Conservation (phyloP, 2,113 vertebrate genomes). For the Ceyx cyanopectus region DNA sequence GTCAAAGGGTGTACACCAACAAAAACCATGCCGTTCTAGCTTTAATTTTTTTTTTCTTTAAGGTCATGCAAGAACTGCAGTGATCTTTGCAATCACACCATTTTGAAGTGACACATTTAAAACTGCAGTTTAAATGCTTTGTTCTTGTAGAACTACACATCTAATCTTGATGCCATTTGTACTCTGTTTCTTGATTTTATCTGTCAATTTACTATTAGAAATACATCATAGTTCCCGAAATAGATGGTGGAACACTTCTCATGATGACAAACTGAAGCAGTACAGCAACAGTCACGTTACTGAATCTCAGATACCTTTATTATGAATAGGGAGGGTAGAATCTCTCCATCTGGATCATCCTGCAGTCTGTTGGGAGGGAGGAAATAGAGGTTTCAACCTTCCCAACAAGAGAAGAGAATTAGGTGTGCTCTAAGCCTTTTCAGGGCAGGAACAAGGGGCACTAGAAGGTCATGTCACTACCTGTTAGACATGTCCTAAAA, state of each 20-base stretch:
- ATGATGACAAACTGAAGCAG: background rate
- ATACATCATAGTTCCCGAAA: background rate
- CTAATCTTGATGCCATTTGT: background rate
- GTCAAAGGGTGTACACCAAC: background rate
- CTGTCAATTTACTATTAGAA: background rate
- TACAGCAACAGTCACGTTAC: background rate
- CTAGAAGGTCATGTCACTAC: background rate
- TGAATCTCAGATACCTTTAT: background rate
- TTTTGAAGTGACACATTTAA: background rate
- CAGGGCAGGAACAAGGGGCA: background rate
- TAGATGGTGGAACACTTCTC: background rate
- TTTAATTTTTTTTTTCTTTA: background rate
- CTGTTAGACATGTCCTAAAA: background rate
- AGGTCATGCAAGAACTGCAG: background rate
- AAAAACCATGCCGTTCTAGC: background rate
- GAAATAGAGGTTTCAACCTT: background rate
- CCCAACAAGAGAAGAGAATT: background rate
- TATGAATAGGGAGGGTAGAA: background rate
- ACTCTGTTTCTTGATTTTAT: background rate
- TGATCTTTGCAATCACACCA: background rate
- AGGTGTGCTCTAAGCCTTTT: background rate
- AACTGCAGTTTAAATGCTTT: background rate
- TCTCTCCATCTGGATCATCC: background rate
- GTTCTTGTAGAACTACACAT: background rate
- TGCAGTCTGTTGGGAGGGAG: background rate